Base-by-base conservation (phyloP, 2,797 vertebrate species). In the Esox masquinongy region DNA sequence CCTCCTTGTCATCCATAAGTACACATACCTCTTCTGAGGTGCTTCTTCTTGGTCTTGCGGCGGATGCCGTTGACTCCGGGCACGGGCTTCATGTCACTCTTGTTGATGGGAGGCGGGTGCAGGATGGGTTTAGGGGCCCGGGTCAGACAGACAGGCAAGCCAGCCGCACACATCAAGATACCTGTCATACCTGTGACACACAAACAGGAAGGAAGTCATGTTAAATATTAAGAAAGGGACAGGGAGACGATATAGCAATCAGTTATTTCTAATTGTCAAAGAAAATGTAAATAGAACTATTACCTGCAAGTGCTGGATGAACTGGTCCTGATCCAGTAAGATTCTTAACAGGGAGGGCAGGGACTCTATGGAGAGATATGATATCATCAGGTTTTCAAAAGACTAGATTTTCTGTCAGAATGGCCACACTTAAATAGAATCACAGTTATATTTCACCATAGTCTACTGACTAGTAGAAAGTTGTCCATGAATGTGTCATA, bases 11-110 rank as follows among this genome's bases (percentile, higher is more conserved):
- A 43, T 70, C n/a, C 50, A 17, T 56, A 29, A 26, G 43, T 2
- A 47, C 43, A 53, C 90, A 82, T 77, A 99, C 97, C 97, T 91
- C 94, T 97, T 84, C 95, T 96, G 80, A 97, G 94, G 80, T 99
- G 97, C 82, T 97, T 97, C 80, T 98, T 99, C 88, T 98, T 98
- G 83, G 97, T 98, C 91, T 98, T 99, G 91, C 97, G 96, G 76
- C 97, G 95, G 93, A 95, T 96, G 73, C 97, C 96, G 0, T 94
- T 95, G 85, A 99, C 90, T 1, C 97, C 97, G 0, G 95, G 96
- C 73, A 99, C 97, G 0, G 97, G 97, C 87, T 96, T 98, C 90
- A 99, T 95, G 83, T 99, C 97, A 0, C 96, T 96, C 93, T 98
- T 99, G 90, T 93, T 98, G 93, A 99, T 94, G 1, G 96, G 95